phyloP scores from a whole-genome alignment of 2,888 invertebrate species.

The Poecilus cupreus region DNA sequence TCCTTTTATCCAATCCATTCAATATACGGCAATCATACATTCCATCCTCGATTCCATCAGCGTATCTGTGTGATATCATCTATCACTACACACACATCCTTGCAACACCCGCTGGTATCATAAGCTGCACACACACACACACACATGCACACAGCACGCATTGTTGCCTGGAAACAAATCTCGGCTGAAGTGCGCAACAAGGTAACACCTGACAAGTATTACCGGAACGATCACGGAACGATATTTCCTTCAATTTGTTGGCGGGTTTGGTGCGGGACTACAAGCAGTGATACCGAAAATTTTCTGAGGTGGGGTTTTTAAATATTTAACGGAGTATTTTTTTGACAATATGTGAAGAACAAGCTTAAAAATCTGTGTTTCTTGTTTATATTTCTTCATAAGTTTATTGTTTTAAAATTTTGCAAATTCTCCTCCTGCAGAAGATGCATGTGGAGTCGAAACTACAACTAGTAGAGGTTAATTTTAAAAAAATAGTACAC shows the following conservation, averaged over 20 bases:
- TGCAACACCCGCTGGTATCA: background rate
- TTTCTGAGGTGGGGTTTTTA: too few relatives aligned
- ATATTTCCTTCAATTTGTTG: constrained; percentile 48
- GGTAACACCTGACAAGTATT: constrained; percentile 46
- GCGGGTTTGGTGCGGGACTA: background rate
- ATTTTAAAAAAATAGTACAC: too few relatives aligned
- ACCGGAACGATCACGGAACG: constrained; percentile 31
- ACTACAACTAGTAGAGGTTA: too few relatives aligned
- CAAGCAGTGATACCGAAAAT: background rate
- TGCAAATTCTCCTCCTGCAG: too few relatives aligned
- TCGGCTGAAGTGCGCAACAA: constrained; percentile 34
- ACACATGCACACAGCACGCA: background rate
- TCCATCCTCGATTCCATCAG: constrained; percentile 5
- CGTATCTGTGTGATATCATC: background rate
- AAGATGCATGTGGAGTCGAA: too few relatives aligned
- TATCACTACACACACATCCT: background rate
- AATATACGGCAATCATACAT: background rate
- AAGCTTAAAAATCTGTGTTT: too few relatives aligned
- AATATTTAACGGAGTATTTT: too few relatives aligned
- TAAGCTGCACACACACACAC: background rate
- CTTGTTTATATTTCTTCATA: too few relatives aligned
- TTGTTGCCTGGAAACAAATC: constrained; percentile 43
- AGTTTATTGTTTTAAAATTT: too few relatives aligned
- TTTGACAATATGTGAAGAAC: too few relatives aligned
- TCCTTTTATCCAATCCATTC: constrained; percentile 10